Percentiles rank a stretch among this genome's conserved stretches.
Conservation (phyloP, 2,113 vertebrate species). For the Oriolus oriolus region DNA sequence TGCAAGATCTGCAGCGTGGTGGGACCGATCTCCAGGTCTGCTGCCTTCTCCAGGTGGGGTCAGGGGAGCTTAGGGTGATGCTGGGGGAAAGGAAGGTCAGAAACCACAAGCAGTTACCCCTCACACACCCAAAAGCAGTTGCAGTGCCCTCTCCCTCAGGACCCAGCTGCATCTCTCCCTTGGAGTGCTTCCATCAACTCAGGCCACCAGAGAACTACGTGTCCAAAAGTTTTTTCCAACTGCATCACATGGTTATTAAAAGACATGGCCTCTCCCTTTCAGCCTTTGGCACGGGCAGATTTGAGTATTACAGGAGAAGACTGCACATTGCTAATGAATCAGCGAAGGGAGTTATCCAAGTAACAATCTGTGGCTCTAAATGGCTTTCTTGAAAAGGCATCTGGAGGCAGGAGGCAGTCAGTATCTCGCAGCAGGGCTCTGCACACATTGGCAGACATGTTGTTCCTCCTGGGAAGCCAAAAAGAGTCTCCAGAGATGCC, state of each 20-base stretch:
- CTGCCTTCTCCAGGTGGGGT: neutral
- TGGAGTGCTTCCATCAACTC: neutral
- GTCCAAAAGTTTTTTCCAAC: conserved; percentile 31
- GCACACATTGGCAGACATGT: neutral
- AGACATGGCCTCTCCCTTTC: conserved; percentile 2
- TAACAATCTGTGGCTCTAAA: conserved; percentile 26
- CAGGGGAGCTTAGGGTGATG: neutral
- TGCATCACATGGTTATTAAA: conserved; percentile 51
- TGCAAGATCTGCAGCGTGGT: neutral
- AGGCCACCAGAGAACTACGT: neutral
- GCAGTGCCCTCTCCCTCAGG: neutral
- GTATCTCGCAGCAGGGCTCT: neutral
- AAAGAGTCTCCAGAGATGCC: neutral
- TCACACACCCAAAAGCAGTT: neutral
- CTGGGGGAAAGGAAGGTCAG: neutral
- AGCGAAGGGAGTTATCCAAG: neutral
- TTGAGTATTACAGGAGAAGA: neutral
- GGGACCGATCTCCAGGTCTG: neutral
- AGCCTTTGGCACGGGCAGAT: neutral
- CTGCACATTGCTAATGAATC: neutral
- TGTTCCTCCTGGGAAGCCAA: neutral
- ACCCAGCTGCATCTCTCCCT: neutral
- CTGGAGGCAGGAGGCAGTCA: neutral
- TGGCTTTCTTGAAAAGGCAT: conserved; percentile 41
- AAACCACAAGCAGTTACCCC: neutral